Evolutionary conservation across 2,888 invertebrate genomes (phyloP).

Genomic region (Liopterus haemorrhoidalis): DNA sequence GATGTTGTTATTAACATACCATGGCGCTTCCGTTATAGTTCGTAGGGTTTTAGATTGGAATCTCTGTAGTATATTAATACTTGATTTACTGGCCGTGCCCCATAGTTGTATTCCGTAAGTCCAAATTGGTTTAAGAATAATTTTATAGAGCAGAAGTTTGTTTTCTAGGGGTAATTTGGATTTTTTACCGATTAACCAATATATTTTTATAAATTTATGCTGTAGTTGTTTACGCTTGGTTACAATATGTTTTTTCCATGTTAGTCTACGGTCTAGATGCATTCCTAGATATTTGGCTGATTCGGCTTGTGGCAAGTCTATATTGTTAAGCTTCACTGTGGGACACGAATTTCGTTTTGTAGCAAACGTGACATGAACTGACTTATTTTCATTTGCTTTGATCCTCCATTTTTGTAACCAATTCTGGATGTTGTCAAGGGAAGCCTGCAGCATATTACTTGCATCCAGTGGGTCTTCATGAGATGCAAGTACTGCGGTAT

Average conservation of each 20-base stretch:
- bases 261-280: constrained; percentile 15
- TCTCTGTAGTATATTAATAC: constrained; percentile 13
- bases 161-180: constrained; percentile 11
- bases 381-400: constrained; percentile 24
- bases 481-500: constrained; percentile 25
- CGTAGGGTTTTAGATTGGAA: constrained; percentile 10
- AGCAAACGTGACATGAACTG: constrained; percentile 16
- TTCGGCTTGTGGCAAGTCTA: constrained; percentile 11
- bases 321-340: neutral
- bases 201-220: constrained; percentile 7
- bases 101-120: constrained; percentile 12
- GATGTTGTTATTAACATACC: constrained; percentile 6
- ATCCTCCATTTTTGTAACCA: constrained; percentile 30
- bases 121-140: constrained; percentile 4
- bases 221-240: constrained; percentile 13
- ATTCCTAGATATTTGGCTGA: constrained; percentile 13
- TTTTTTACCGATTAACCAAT: constrained; percentile 14
- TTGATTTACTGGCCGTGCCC: constrained; percentile 8
- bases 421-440: constrained; percentile 22
- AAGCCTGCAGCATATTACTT: constrained; percentile 27
- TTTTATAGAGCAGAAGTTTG: constrained; percentile 1
- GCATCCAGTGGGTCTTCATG: constrained; percentile 24
- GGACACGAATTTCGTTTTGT: constrained; percentile 9
- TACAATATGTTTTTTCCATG: constrained; percentile 14
- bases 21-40: constrained; percentile 7